These are phyloP conservation scores for Bujurquina vittata DNA, from an alignment of 2,113 vertebrate species.

Conservation along the genomic window DNA sequence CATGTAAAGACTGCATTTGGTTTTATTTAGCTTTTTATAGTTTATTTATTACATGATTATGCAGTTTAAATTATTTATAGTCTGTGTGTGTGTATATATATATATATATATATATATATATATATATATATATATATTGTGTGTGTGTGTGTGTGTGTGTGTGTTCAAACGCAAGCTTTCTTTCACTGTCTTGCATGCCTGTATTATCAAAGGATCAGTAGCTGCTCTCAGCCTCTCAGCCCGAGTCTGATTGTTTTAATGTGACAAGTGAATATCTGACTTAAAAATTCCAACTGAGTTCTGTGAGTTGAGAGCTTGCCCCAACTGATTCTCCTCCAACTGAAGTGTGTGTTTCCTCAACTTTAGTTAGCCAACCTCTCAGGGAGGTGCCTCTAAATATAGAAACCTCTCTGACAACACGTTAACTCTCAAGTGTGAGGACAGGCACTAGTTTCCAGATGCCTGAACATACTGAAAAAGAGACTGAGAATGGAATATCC, in stretches of 20 bases:
- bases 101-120: no score
- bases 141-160: no score
- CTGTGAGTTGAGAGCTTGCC: slow-evolving; percentile 5
- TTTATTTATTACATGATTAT: background rate
- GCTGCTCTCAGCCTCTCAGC: background rate
- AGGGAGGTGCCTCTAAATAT: slow-evolving; percentile 39
- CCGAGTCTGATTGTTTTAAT: slow-evolving; percentile 3
- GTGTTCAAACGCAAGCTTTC: slow-evolving; percentile 1
- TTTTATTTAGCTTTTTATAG: no score
- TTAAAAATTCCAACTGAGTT: slow-evolving; percentile 12
- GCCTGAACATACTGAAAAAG: background rate
- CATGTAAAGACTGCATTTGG: background rate
- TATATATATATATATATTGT: no score
- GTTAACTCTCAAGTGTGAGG: slow-evolving; percentile 8
- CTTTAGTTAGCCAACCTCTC: slow-evolving; percentile 28
- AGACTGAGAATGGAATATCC: background rate
- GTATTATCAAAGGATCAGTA: slow-evolving; percentile 28
- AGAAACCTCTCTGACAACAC: slow-evolving; percentile 28
- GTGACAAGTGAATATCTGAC: slow-evolving; percentile 25
- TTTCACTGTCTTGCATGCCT: background rate
- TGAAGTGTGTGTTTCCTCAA: slow-evolving; percentile 14
- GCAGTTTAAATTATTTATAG: background rate
- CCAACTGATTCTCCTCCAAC: background rate
- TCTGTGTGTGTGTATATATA: background rate
- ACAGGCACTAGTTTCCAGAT: slow-evolving; percentile 1